A percentile compares a stretch with the other conserved stretches of the same genome.
phyloP scores from a whole-genome alignment of 2,113 vertebrate genomes.

The Tachuris rubrigastra region DNA sequence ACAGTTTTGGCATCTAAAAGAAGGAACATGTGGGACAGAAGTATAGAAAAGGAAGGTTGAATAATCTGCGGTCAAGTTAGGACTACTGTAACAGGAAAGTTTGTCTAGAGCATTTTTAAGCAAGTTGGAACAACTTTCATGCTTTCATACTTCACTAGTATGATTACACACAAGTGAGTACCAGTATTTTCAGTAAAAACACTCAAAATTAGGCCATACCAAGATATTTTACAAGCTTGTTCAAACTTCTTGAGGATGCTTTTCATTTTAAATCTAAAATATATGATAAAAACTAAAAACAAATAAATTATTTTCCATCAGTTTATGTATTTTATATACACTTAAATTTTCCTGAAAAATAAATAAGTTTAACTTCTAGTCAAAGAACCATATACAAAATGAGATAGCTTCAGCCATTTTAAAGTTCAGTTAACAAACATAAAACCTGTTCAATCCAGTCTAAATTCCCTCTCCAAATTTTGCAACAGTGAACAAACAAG shows the following conservation, averaged over 20 bases:
- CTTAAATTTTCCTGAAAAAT: not conserved
- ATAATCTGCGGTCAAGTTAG: not conserved
- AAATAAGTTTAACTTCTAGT: not conserved
- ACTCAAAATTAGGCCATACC: not conserved
- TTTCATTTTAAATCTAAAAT: not conserved
- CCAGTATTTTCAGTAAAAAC: not conserved
- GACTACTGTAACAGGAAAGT: not conserved
- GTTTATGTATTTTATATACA: not conserved
- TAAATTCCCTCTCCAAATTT: not conserved
- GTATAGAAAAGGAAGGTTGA: not conserved
- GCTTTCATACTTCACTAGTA: not conserved
- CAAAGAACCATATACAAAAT: not conserved
- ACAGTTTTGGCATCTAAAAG: not conserved
- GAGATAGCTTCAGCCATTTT: not conserved
- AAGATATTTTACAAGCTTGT: not conserved
- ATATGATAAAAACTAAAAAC: not conserved
- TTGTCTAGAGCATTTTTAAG: not conserved
- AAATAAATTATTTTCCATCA: not conserved
- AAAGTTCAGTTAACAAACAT: not conserved
- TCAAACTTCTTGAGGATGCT: not conserved
- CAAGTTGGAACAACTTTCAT: not conserved
- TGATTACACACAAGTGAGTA: not conserved
- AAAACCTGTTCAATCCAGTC: not conserved
- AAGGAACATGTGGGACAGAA: not conserved
- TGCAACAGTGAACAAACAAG: not conserved